Evolutionary conservation across 2,888 invertebrate species (phyloP).

Genomic region (Pogonocherus hispidulus): DNA sequence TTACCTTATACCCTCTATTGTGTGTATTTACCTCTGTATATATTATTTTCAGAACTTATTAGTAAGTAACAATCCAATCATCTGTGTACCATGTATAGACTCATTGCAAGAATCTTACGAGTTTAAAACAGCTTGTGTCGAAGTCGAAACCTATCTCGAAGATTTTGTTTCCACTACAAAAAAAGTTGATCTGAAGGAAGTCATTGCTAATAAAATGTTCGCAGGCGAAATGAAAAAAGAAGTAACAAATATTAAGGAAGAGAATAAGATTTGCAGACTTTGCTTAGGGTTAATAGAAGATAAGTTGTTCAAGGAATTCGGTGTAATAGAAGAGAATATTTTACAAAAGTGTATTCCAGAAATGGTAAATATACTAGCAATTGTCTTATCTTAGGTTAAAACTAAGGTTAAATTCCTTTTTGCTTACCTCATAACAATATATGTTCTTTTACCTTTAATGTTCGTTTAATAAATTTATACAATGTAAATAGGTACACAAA

Average conservation of each 20-base stretch:
- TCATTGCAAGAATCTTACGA: constrained; percentile 1
- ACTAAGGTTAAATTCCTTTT: too few relatives aligned
- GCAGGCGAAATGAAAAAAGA: not conserved
- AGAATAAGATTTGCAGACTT: constrained; percentile 9
- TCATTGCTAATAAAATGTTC: not conserved
- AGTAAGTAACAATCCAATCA: not conserved
- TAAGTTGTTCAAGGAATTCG: not conserved
- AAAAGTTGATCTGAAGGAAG: not conserved
- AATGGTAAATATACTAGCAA: constrained; percentile 18
- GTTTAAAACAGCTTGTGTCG: constrained; percentile 13
- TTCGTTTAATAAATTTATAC: too few relatives aligned
- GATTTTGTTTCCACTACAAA: not conserved
- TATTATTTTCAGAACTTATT: not conserved
- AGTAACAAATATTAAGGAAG: not conserved
- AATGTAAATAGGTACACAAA: too few relatives aligned
- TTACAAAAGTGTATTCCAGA: constrained; percentile 12
- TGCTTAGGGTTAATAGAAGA: constrained; percentile 9
- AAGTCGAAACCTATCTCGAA: constrained; percentile 1
- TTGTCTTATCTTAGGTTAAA: too few relatives aligned
- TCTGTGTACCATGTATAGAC: constrained; percentile 5
- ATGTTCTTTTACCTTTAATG: too few relatives aligned
- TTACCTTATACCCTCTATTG: too few relatives aligned
- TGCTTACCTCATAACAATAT: too few relatives aligned
- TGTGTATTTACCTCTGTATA: not conserved
- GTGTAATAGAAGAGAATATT: constrained; percentile 12